Evolutionary conservation across 2,888 invertebrate genomes (phyloP), one percentile per base, ranked within the genome.

Genomic region (Eupithecia vulgata): DNA sequence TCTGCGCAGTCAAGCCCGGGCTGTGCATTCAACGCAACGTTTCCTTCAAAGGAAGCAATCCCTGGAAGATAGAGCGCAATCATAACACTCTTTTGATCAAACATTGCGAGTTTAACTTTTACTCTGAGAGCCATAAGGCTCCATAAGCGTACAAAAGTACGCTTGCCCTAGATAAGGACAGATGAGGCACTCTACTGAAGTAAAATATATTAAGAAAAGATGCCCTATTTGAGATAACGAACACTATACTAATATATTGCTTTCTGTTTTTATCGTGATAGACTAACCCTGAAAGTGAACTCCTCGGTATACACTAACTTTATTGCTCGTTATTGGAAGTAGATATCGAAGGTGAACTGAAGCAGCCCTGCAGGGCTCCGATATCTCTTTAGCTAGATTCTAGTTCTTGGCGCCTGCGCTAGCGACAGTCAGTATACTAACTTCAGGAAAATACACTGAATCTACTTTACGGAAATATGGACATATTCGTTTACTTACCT

Each of bases 401-500:
- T 40, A 40, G 21, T 40, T 37, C 13, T 13, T 5, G 64, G 40
- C 35, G 5, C 35, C n/a, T 10, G 34, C 62, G 35, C 62, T 62
- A 35, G 62, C 62, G 64, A 40, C 40, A 21, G n/a, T n/a, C n/a
- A 10, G 64, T 37, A 40, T 37, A 21, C 21, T 8, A 65, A 65
- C 21, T 4, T 21, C 25, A 65, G 5, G 21, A 40, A 40, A 65
- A 65, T 65, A 65, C 57, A 48, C 57, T 68, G 74, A 77, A 70
- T 72, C 68, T 71, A 73, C 34, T 68, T 68, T 71, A 70, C 70
- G 37, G 70, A 73, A 75, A 83, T 84, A 86, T 85, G 85, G 87
- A 89, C 87, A 83, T 82, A 76, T 80, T 65, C 80, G 81, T 82
- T 81, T 78, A 81, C 79, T 81, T 77, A 81, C 76, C 79, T 86